Evolutionary conservation across 2,888 invertebrate species (phyloP).

Genomic region (Mesoligia furuncula): DNA sequence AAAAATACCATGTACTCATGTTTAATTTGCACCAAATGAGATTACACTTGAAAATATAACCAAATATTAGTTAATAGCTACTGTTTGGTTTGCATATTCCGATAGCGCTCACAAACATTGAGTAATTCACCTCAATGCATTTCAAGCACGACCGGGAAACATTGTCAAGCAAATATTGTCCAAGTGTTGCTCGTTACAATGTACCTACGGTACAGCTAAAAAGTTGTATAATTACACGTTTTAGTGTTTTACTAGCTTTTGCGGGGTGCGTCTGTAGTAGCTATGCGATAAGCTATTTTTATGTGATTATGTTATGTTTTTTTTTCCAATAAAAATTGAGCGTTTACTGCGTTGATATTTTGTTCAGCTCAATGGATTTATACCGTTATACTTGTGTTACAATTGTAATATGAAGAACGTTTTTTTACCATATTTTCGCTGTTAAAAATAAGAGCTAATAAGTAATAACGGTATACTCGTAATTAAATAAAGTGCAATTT

Average conservation of each 20-base stretch:
- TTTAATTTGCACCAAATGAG: constrained; percentile 31
- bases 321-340: background rate
- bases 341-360: background rate
- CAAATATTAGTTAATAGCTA: constrained; percentile 9
- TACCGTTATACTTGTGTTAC: background rate
- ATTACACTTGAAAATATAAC: constrained; percentile 17
- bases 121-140: constrained; percentile 29
- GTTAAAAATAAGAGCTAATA: background rate
- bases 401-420: background rate
- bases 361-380: background rate
- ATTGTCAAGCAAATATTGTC: constrained; percentile 24
- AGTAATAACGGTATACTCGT: background rate
- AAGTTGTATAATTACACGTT: constrained; percentile 18
- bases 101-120: constrained; percentile 20
- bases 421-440: background rate
- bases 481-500: constrained; percentile 1
- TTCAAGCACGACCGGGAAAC: constrained; percentile 20
- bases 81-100: constrained; percentile 9
- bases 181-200: background rate
- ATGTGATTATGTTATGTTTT: background rate
- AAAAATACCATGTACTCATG: background rate
- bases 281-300: background rate
- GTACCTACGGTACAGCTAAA: background rate
- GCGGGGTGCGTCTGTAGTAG: background rate
- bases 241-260: constrained; percentile 21